Evolutionary conservation across 2,797 vertebrate species (phyloP).

Genomic region (Sternotherus odoratus): DNA sequence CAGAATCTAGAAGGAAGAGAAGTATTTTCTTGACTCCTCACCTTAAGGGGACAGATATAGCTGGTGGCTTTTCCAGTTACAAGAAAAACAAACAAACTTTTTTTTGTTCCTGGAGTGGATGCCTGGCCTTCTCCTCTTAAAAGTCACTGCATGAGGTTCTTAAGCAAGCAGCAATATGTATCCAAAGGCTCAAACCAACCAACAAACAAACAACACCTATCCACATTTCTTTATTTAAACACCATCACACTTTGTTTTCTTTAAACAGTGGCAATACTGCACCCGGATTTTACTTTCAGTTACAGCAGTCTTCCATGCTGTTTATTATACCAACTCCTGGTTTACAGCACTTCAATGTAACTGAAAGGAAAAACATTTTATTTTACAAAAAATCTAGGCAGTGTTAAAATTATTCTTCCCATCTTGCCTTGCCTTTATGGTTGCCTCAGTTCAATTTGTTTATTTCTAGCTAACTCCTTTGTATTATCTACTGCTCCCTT

Average conservation of each 20-base stretch:
- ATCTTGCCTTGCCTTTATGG: slow-evolving; percentile 38
- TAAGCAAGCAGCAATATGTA: not conserved
- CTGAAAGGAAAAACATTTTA: slow-evolving; percentile 50
- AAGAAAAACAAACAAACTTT: not conserved
- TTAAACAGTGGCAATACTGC: slow-evolving; percentile 24
- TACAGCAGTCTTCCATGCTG: slow-evolving; percentile 8
- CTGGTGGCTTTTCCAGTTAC: not conserved
- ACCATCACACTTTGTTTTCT: not conserved
- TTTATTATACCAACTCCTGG: slow-evolving; percentile 47
- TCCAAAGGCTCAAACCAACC: not conserved
- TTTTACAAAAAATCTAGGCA: slow-evolving; percentile 39
- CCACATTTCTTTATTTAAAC: not conserved
- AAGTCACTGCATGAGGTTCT: not conserved
- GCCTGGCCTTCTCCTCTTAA: not conserved
- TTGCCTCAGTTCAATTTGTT: slow-evolving; percentile 54
- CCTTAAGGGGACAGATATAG: not conserved
- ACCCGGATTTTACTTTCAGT: slow-evolving; percentile 33
- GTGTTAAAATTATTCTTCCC: slow-evolving; percentile 18
- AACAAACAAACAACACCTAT: not conserved
- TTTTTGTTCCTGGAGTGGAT: not conserved
- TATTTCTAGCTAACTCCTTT: slow-evolving; percentile 36
- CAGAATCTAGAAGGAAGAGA: not conserved
- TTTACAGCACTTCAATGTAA: not conserved
- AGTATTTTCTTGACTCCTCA: not conserved
- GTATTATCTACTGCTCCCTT: slow-evolving; percentile 53